phyloP scores from a whole-genome alignment of 2,113 vertebrate species.

The Lepisosteus oculatus region DNA sequence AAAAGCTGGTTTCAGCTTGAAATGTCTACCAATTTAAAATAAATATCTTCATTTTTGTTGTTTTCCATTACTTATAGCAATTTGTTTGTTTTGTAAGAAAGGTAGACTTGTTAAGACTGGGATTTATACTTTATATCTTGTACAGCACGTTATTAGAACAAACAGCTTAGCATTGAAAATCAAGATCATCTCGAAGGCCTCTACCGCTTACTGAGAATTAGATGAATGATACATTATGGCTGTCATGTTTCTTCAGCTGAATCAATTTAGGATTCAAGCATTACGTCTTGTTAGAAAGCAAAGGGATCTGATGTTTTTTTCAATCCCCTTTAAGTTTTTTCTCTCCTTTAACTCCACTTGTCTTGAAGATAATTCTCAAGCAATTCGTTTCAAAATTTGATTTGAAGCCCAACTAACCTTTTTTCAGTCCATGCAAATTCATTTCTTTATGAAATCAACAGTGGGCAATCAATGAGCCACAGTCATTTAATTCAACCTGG shows the following conservation, averaged over 20 bases:
- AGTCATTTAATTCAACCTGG: slow-evolving; percentile 2
- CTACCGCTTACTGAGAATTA: no score
- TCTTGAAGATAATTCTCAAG: not conserved
- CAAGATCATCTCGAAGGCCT: no score
- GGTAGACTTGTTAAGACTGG: not conserved
- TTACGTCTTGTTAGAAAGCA: not conserved
- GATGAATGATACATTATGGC: no score
- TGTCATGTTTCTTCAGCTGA: no score
- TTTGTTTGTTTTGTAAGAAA: not conserved
- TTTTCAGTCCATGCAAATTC: slow-evolving; percentile 12
- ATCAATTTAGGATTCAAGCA: no score
- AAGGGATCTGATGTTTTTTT: not conserved
- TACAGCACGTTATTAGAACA: not conserved
- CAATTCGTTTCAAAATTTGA: not conserved
- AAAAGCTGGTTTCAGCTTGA: slow-evolving; percentile 14
- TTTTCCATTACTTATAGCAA: not conserved
- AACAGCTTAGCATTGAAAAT: no score
- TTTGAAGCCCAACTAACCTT: slow-evolving; percentile 3
- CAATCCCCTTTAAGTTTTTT: not conserved
- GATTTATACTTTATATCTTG: not conserved
- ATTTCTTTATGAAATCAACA: slow-evolving; percentile 13
- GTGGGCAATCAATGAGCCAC: slow-evolving; percentile 1
- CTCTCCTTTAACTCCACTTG: not conserved
- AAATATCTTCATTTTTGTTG: not conserved
- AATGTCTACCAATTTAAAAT: slow-evolving; percentile 2